Percentiles rank a stretch among this genome's conserved stretches.
These are phyloP conservation scores for Globodera ellingtonae DNA, from an alignment of 1,140 invertebrate genomes.

Conservation along the genomic window DNA sequence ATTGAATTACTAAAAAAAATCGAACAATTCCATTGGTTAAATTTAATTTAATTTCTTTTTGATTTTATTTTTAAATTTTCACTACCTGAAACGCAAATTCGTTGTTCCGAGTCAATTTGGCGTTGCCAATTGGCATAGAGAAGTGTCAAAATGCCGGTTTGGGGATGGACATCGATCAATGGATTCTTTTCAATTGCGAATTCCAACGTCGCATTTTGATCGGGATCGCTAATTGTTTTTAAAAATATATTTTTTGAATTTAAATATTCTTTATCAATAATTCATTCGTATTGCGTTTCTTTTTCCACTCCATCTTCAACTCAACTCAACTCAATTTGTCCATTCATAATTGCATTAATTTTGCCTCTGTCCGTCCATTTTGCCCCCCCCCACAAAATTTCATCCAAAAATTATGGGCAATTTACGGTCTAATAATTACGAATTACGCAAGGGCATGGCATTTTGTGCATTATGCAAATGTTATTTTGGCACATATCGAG, in stretches of 20 bases:
- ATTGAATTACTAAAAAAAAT: no score
- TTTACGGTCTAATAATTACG: neutral
- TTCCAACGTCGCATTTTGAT: slow-evolving; percentile 62
- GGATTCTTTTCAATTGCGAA: slow-evolving; percentile 60
- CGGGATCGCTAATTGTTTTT: slow-evolving; percentile 56
- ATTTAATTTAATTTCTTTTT: no score
- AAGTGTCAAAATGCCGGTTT: slow-evolving; percentile 48
- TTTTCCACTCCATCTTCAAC: neutral
- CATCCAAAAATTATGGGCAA: no score
- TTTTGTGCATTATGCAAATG: neutral
- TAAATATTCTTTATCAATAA: no score
- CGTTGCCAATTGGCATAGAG: slow-evolving; percentile 81
- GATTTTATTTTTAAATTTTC: slow-evolving; percentile 40
- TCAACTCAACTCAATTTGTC: neutral
- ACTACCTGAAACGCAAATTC: slow-evolving; percentile 83
- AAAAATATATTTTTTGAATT: neutral
- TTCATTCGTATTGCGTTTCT: neutral
- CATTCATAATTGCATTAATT: neutral
- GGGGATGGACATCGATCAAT: slow-evolving; percentile 53
- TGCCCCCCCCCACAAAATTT: neutral
- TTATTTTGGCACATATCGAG: neutral
- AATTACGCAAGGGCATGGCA: neutral
- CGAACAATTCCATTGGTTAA: no score
- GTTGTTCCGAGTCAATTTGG: slow-evolving; percentile 86
- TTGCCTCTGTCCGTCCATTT: neutral